Evolutionary conservation across 1,140 invertebrate genomes (phyloP).

Genomic region (Trachymyrmex cornetzi): DNA sequence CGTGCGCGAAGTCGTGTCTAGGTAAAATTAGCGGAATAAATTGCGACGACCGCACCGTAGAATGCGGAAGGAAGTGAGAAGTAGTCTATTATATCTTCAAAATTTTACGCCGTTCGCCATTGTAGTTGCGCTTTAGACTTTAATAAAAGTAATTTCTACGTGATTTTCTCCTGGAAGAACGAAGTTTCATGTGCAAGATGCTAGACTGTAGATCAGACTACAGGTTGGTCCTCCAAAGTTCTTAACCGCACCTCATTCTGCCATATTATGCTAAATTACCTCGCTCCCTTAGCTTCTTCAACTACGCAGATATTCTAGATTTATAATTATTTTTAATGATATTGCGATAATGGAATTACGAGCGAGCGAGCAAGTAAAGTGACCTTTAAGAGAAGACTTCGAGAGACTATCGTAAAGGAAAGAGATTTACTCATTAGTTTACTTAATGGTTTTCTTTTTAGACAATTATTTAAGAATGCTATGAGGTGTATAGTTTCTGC

Average conservation of each 20-base stretch:
- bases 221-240: background rate
- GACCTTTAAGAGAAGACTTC: background rate
- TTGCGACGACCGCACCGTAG: background rate
- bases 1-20: background rate
- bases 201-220: background rate
- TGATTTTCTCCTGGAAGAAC: background rate
- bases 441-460: background rate
- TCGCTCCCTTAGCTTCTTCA: background rate
- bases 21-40: conserved; percentile 18
- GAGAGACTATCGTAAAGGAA: background rate
- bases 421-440: background rate
- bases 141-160: conserved; percentile 24
- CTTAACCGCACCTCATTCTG: background rate
- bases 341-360: background rate
- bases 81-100: background rate
- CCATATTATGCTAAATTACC: conserved; percentile 10
- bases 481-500: too few relatives aligned
- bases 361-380: background rate
- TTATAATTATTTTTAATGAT: conserved; percentile 16
- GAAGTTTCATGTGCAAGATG: conserved; percentile 15
- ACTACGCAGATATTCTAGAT: background rate
- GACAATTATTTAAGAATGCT: background rate
- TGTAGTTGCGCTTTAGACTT: background rate
- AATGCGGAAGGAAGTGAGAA: background rate
- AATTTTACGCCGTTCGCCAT: conserved; percentile 5